phyloP scores from a whole-genome alignment of 2,797 vertebrate species.

The Cottoperca gobio region DNA sequence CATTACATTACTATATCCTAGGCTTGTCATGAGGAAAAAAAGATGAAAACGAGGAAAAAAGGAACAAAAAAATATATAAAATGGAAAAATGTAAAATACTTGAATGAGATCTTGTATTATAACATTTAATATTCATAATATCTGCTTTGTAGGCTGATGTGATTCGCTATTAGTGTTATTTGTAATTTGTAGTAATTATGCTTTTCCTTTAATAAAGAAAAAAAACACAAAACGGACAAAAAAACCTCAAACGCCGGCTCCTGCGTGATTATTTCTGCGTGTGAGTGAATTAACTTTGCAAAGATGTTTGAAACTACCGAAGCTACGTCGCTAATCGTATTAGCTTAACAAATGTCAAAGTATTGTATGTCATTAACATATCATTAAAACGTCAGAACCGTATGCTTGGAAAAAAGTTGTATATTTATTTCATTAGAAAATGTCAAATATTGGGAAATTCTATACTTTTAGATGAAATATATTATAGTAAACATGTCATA shows the following conservation, averaged over 20 bases:
- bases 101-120: conserved; percentile 99
- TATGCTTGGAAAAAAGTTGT: too few species aligned
- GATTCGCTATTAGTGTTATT: conserved; percentile 99
- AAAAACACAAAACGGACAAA: conserved; percentile 96
- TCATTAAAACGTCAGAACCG: too few species aligned
- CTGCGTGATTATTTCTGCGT: conserved; percentile 34
- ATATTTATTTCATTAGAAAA: too few species aligned
- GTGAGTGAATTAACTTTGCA: background rate
- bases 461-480: too few species aligned
- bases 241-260: conserved; percentile 89
- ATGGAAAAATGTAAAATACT: conserved; percentile 98
- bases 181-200: conserved; percentile 99
- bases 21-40: conserved; percentile 91
- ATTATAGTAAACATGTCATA: too few species aligned
- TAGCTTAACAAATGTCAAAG: background rate
- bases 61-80: conserved; percentile 86
- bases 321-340: background rate
- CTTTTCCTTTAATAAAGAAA: conserved; percentile 99
- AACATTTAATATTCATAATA: conserved; percentile 99
- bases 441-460: too few species aligned
- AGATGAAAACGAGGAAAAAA: conserved; percentile 80
- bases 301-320: background rate
- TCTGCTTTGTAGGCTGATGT: conserved; percentile 99
- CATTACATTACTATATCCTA: conserved; percentile 91
- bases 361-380: too few species aligned